These are phyloP conservation scores for Natrix natrix DNA, from an alignment of 2,797 vertebrate species.

Conservation along the genomic window DNA sequence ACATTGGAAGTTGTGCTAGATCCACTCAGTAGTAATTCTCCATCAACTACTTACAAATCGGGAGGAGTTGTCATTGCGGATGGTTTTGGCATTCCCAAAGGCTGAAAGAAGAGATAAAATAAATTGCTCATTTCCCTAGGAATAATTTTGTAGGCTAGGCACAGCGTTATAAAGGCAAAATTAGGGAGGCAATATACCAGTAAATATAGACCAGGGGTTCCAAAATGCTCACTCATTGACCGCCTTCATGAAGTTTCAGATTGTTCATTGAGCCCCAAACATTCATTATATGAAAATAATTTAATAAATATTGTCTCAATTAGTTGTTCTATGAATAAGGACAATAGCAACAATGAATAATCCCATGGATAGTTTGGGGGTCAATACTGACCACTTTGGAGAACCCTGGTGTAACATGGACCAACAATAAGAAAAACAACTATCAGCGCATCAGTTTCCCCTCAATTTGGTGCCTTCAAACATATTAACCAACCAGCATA, in stretches of 20 bases:
- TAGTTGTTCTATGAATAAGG: not conserved
- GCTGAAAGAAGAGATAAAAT: conserved; percentile 52
- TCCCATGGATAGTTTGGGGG: not conserved
- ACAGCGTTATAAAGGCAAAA: not conserved
- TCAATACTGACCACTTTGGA: not conserved
- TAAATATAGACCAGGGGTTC: not conserved
- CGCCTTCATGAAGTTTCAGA: not conserved
- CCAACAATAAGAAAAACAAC: not conserved
- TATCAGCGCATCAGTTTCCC: not conserved
- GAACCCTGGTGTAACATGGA: not conserved
- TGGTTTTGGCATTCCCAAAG: conserved; percentile 79
- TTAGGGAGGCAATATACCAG: not conserved
- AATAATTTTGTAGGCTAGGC: not conserved
- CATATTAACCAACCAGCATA: not conserved
- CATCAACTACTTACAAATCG: conserved; percentile 74
- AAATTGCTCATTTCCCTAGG: not conserved
- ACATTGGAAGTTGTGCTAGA: not conserved
- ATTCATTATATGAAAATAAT: not conserved
- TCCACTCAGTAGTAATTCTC: not conserved
- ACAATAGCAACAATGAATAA: not conserved
- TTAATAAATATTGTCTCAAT: not conserved
- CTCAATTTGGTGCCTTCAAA: not conserved
- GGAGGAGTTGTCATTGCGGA: conserved; percentile 79
- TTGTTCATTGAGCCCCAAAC: not conserved
- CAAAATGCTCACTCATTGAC: not conserved